Evolutionary conservation across 2,113 vertebrate species (phyloP).

Genomic region (Chunga burmeisteri): DNA sequence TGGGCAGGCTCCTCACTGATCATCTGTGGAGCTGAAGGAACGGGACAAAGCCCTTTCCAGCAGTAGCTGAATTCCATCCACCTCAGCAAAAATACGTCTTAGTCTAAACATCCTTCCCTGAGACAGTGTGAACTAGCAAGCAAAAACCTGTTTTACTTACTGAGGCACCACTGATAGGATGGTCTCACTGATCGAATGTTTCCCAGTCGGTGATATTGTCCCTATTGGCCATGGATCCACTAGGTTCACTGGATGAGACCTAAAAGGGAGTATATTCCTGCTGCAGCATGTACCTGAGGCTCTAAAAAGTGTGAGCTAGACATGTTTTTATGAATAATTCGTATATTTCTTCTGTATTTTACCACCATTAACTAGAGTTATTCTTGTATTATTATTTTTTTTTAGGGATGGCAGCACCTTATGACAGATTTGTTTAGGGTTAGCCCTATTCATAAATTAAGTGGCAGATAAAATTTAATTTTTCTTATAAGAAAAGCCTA

Average conservation of each 20-base stretch:
- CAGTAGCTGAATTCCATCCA: not conserved
- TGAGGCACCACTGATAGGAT: not conserved
- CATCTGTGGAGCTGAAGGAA: not conserved
- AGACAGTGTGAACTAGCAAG: not conserved
- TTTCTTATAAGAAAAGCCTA: slow-evolving; percentile 45
- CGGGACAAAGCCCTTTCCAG: not conserved
- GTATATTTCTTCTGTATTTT: slow-evolving; percentile 14
- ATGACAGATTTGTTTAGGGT: slow-evolving; percentile 60
- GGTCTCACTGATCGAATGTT: not conserved
- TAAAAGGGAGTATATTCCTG: not conserved
- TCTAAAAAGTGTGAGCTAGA: not conserved
- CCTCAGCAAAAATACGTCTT: not conserved
- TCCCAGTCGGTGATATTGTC: not conserved
- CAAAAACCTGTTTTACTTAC: not conserved
- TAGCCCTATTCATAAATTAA: slow-evolving; percentile 57
- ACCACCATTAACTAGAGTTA: slow-evolving; percentile 29
- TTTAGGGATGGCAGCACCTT: slow-evolving; percentile 2
- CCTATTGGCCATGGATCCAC: not conserved
- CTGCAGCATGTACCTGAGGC: not conserved
- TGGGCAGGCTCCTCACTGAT: not conserved
- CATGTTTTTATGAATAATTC: not conserved
- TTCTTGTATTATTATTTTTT: slow-evolving; percentile 54
- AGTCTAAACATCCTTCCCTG: not conserved
- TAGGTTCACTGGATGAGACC: not conserved
- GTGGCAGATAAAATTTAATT: slow-evolving; percentile 56